Conservation (phyloP, 2,888 invertebrate species). For the Allolobophora icterica region DNA sequence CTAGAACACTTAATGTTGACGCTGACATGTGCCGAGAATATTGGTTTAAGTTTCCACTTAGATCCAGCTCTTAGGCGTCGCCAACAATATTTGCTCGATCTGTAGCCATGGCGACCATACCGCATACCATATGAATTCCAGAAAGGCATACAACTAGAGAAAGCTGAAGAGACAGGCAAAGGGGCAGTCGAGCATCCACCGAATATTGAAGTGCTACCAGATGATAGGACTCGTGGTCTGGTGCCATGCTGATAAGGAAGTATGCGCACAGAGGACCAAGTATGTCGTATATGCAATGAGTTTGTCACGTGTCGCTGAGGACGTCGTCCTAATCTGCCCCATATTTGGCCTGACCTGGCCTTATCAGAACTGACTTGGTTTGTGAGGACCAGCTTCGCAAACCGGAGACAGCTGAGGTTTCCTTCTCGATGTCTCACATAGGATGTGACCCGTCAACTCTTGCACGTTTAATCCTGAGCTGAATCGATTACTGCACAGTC, state of each 20-base stretch:
- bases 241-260: not conserved
- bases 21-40: not conserved
- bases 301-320: not conserved
- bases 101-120: not conserved
- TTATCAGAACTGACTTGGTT: not conserved
- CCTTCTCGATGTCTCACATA: too few relatives aligned
- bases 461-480: too few relatives aligned
- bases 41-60: constrained; percentile 6
- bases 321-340: not conserved
- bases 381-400: too few relatives aligned
- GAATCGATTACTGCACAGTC: too few relatives aligned
- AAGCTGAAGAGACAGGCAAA: not conserved
- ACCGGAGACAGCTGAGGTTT: too few relatives aligned
- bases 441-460: too few relatives aligned
- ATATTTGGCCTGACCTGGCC: not conserved
- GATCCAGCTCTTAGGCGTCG: not conserved
- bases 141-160: not conserved
- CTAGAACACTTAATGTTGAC: not conserved
- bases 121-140: not conserved
- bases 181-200: not conserved
- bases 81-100: not conserved
- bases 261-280: not conserved
- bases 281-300: too few relatives aligned
- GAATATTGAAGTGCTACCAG: not conserved
- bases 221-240: not conserved